A percentile compares a stretch with the other conserved stretches of the same genome.
Conservation (phyloP, 2,797 vertebrate species). For the Rhynchotus rufescens region DNA sequence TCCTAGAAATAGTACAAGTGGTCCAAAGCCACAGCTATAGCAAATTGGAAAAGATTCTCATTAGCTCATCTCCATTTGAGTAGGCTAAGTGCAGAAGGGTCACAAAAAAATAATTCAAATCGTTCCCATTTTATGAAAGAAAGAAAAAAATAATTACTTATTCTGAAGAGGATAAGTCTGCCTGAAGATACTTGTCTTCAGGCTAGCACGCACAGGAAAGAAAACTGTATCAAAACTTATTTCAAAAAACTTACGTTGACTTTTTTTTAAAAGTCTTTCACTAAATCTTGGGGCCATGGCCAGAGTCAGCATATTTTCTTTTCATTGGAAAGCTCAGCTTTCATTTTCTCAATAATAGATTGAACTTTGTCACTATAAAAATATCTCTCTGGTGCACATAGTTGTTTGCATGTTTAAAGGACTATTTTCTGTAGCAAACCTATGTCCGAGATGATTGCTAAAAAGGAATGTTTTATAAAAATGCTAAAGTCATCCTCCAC, state of each 20-base stretch:
- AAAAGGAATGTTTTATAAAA: background rate
- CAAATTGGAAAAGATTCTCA: background rate
- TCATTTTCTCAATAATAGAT: constrained; percentile 10
- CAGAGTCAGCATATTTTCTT: background rate
- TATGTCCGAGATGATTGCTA: background rate
- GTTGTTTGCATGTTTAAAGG: background rate
- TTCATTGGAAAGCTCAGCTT: background rate
- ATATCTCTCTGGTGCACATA: background rate
- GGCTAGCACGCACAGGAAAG: background rate
- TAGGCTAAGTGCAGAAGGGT: background rate
- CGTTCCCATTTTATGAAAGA: background rate
- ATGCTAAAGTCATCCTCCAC: background rate
- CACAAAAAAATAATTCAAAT: background rate
- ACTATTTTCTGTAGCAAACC: background rate
- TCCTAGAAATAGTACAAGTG: background rate
- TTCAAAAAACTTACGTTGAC: background rate
- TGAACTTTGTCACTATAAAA: background rate
- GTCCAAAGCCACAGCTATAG: background rate
- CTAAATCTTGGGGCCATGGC: background rate
- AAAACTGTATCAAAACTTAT: background rate
- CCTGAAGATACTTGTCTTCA: background rate
- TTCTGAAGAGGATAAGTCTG: background rate
- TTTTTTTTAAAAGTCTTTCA: background rate
- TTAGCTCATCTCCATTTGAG: background rate
- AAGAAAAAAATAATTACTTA: background rate